Evolutionary conservation across 2,888 invertebrate genomes (phyloP), one percentile per base, ranked within the genome.

Genomic region (Asteroscopus sphinx): DNA sequence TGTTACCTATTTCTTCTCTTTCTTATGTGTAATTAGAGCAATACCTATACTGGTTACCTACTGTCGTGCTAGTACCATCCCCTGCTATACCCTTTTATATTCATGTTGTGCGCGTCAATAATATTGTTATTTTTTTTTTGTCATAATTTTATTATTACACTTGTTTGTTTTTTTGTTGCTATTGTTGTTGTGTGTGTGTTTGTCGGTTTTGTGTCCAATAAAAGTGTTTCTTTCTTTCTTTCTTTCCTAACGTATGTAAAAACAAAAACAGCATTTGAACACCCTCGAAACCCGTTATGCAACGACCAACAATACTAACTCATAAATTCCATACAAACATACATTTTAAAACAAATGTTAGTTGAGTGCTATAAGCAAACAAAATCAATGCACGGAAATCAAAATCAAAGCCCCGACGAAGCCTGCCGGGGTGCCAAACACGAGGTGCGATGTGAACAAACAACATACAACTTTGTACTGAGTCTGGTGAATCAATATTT

Each of bases 401-500:
- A 56, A 68, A 68, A 55, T 59, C 58, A 68, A 73, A 70, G 62
- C 41, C 36, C 49, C 56, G 66, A 56, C 63, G 28, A 9, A 32
- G 45, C 15, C 17, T 35, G 48, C 12, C 21, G 42, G n/a, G 25
- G 44, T 48, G 70, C 53, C 59, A 68, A 65, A 67, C 68, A 56
- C 26, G 49, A 64, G 42, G 58, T 60, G 72, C 32, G 36, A 58
- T 59, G 52, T 41, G 46, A 37, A 45, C 54, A 68, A 64, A 70
- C 44, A 37, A 37, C 15, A 53, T 36, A 54, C 40, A 46, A 33
- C 21, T 44, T 62, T 32, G 40, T 35, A 16, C 8, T 25, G 42
- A 39, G 36, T 41, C 37, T 39, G 42, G 16, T 56, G 52, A 49
- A 55, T 57, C 58, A 76, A 75, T 72, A 68, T 76, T 73, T 60